A percentile compares a stretch with the other conserved stretches of the same genome.
Conservation (phyloP, 2,888 invertebrate species). For the Gymnosoma rotundatum region DNA sequence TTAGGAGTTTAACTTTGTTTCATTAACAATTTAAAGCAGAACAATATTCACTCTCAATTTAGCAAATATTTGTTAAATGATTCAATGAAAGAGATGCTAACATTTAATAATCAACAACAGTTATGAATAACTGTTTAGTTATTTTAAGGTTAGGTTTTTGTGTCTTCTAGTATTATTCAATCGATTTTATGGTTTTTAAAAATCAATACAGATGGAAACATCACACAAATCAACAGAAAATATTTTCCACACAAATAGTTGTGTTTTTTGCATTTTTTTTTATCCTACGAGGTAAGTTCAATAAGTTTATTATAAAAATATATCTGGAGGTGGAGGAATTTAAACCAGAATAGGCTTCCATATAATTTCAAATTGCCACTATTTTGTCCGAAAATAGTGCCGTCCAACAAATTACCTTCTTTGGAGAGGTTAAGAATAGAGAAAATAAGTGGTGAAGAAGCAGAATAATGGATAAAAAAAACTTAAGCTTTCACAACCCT, state of each 20-base stretch:
- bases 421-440: too few relatives aligned
- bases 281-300: too few relatives aligned
- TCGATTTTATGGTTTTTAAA: slow-evolving; percentile 27
- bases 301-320: too few relatives aligned
- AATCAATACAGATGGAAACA: slow-evolving; percentile 39
- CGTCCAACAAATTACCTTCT: too few relatives aligned
- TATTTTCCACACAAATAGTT: slow-evolving; percentile 37
- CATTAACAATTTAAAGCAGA: not conserved
- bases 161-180: slow-evolving; percentile 5
- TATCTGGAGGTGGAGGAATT: too few relatives aligned
- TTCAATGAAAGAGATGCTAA: slow-evolving; percentile 17
- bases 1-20: too few relatives aligned
- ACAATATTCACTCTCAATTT: slow-evolving; percentile 34
- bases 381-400: too few relatives aligned
- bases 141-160: slow-evolving; percentile 42
- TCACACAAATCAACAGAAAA: slow-evolving; percentile 9
- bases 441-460: too few relatives aligned
- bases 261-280: not conserved
- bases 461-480: too few relatives aligned
- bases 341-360: too few relatives aligned
- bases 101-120: slow-evolving; percentile 24
- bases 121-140: slow-evolving; percentile 8
- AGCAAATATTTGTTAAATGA: slow-evolving; percentile 4
- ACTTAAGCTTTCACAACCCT: too few relatives aligned
- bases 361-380: too few relatives aligned